Base-by-base conservation (phyloP, 2,888 invertebrate species). In the Drosophila pullipes region DNA sequence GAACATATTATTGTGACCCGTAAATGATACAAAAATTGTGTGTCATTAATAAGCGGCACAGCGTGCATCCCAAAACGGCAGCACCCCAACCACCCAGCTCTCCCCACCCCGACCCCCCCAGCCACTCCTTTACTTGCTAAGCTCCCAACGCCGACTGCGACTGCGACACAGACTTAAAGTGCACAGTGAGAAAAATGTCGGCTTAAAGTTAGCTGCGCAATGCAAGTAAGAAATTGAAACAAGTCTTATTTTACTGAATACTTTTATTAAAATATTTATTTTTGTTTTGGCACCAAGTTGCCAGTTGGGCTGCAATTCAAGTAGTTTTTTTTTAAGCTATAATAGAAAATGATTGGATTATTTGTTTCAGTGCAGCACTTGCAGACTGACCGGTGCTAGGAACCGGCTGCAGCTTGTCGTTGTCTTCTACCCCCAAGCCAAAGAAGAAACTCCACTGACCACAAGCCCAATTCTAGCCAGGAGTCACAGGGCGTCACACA, bases 11-110 rank as follows among this genome's bases (percentile, higher is more conserved):
- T 90, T 88, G 88, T 90, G 91, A 91, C 91, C 91, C 89, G 91
- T 87, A 91, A 91, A 91, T 91, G 91, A 91, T 91, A 90, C 83
- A 91, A 91, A 85, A 91, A 91, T 91, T 91, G 91, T 91, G 86
- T 81, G 87, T 86, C 91, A 91, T 91, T 91, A 91, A 91, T 91
- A 89, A 91, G 89, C 82, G 60, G 76, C 90, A 77, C 89, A 90
- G 86, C 89, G 60, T 80, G 75, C 77, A 78, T 76, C 81, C 83
- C 62, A 37, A 44, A 50, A 50, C 50, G 73, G 33, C 65, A 35
- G 69, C 52, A 31, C 37, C 53, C 37, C 52, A 54, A 31, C 54
- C 35, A 25, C n/a, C 35, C 35, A 54, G 72, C 49, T 10, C 58
- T 31, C 0, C n/a, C n/a, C 35, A 3, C 33, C 13, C 2, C 49